Base-by-base conservation (phyloP, 2,888 invertebrate species). In the Watsonalla cultraria region DNA sequence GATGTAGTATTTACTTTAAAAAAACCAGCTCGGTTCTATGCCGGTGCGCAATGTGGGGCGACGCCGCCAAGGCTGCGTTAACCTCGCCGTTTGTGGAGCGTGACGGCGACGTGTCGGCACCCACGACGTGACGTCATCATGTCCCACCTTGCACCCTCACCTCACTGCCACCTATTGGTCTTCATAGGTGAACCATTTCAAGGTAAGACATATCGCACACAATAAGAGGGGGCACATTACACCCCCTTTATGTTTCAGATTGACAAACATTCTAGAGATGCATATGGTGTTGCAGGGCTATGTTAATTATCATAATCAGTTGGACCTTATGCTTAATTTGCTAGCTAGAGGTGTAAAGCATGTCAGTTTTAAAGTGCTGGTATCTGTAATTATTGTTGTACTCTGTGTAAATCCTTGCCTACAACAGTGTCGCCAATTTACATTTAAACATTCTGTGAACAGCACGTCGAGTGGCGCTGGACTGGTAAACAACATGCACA, bases 31-130 rank as follows among this genome's bases (percentile, higher is more conserved):
- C 69, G 74, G 86, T 86, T 86, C 82, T 84, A 74, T 71, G 75
- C 76, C 76, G 80, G 81, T 82, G 88, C 78, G 86, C 88, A 86
- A 86, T 85, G 87, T 86, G 84, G 88, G 85, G 80, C 86, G 80
- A 65, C 72, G 70, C 70, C 86, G 80, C 77, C 90, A 90, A 90
- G 90, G 90, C 83, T 89, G 84, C 82, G 72, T 73, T 80, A 87
- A 79, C 90, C 90, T 90, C 86, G 89, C 76, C 73, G 88, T 90
- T 90, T 90, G 90, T 90, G 90, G 90, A 90, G 90, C 90, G 86
- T 86, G 86, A 89, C 90, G 84, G 79, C 85, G 85, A 88, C 89
- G 89, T 89, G 89, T 83, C 74, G 85, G 89, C 90, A 90, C 89
- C 90, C 87, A 88, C 76, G 69, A 63, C 72, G 72, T 88, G 86